Evolutionary conservation across 2,888 invertebrate species (phyloP), one percentile per base, ranked within the genome.

Genomic region (Octodonta nipae): DNA sequence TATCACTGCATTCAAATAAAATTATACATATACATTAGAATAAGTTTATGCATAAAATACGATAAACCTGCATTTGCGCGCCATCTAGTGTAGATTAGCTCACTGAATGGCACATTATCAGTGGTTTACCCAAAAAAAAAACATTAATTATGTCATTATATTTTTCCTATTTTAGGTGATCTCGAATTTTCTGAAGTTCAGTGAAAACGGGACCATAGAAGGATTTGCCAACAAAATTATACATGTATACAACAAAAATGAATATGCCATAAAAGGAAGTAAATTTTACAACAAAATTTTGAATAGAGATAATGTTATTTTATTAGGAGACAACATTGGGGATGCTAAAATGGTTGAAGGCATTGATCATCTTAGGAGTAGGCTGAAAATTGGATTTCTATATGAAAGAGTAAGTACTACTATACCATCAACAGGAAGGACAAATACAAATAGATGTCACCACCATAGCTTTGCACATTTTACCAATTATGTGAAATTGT

Each of bases 161-260:
- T n/a, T n/a, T n/a, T n/a, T n/a, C n/a, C n/a, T n/a, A n/a, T 49
- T 60, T 16, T 56, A 78, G 69, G 70, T 88, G 1, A 75, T 93
- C 8, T 89, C 92, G 1, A 93, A 93, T 61, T 91, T 86, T 61
- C 68, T 92, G 43, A 72, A 79, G 14, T 73, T 73, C 41, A 68
- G 77, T 41, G 71, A 73, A 3, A 54, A 70, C 20, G 78, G 77
- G 30, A 60, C 64, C 13, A 67, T 81, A 40, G 56, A 67, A 33
- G 81, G 81, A 5, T 88, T 91, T 52, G 70, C 77, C 47, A 78
- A 78, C 32, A 71, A 78, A 15, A 65, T 87, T 22, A 91, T 96
- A 41, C 93, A 96, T 60, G 81, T 86, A 1, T 88, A 82, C 58
- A 95, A 93, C 61, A 96, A 96, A 64, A 91, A 92, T 54, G 88